Conservation (phyloP, 2,888 invertebrate species). For the Anaspis maculata region DNA sequence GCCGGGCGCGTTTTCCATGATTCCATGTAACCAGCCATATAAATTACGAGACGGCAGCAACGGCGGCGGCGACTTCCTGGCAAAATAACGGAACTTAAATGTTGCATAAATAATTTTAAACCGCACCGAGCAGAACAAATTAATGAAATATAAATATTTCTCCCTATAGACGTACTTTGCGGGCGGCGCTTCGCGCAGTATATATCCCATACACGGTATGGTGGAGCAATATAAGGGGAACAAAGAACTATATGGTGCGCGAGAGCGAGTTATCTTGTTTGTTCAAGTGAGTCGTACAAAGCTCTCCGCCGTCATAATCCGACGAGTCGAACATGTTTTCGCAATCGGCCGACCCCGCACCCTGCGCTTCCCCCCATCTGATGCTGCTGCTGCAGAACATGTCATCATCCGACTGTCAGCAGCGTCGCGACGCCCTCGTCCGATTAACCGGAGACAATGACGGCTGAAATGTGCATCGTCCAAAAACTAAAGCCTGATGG, state of each 20-base stretch:
- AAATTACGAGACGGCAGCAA: slow-evolving; percentile 31
- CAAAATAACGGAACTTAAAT: slow-evolving; percentile 35
- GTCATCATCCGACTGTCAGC: too few relatives aligned
- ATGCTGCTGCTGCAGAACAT: too few relatives aligned
- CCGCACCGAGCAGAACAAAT: slow-evolving; percentile 26
- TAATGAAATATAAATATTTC: slow-evolving; percentile 34
- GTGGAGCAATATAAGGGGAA: slow-evolving; percentile 13
- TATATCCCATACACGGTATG: slow-evolving; percentile 16
- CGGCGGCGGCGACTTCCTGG: slow-evolving; percentile 31
- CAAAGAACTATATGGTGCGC: slow-evolving; percentile 15
- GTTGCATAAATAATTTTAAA: slow-evolving; percentile 31
- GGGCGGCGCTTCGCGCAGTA: too few relatives aligned
- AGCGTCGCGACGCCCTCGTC: too few relatives aligned
- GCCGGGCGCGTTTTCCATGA: slow-evolving; percentile 27
- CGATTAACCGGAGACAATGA: too few relatives aligned
- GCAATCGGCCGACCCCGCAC: slow-evolving; percentile 8
- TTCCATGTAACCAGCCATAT: slow-evolving; percentile 27
- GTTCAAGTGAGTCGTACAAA: slow-evolving; percentile 15
- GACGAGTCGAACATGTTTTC: slow-evolving; percentile 13
- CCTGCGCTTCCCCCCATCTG: too few relatives aligned
- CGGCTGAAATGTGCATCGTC: too few relatives aligned
- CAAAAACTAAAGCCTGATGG: too few relatives aligned
- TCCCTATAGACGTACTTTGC: too few relatives aligned
- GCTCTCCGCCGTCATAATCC: slow-evolving; percentile 10
- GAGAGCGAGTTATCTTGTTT: slow-evolving; percentile 15